Conservation (phyloP, 2,797 vertebrate genomes). For the Thalassophryne amazonica region DNA sequence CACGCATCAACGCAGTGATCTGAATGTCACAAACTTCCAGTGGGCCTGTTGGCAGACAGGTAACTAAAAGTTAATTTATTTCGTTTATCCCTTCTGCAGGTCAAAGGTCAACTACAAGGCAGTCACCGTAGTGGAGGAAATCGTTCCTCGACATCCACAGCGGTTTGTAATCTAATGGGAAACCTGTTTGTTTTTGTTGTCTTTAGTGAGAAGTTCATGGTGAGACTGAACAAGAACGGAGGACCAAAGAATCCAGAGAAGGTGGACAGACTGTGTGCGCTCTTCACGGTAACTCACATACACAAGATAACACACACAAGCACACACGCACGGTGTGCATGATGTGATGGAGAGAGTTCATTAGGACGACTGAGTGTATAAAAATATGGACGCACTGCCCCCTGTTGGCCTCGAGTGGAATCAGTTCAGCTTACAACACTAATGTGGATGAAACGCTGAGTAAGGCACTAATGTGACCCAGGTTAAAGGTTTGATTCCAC, state of each 20-base stretch:
- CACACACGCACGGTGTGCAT: neutral
- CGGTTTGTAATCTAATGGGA: neutral
- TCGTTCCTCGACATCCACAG: neutral
- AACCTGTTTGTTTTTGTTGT: neutral
- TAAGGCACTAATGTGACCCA: too few species aligned
- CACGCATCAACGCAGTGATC: too few species aligned
- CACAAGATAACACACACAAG: conserved; percentile 11
- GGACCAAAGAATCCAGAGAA: conserved; percentile 92
- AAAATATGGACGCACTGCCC: conserved; percentile 16
- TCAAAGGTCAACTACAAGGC: neutral
- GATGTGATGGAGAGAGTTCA: too few species aligned
- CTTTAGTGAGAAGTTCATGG: conserved; percentile 93
- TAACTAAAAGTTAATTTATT: neutral
- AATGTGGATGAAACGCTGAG: too few species aligned
- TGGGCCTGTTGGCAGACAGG: too few species aligned
- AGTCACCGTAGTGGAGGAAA: neutral
- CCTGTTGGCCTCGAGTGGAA: conserved; percentile 13
- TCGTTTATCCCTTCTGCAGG: too few species aligned
- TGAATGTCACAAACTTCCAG: too few species aligned
- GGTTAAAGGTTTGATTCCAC: too few species aligned
- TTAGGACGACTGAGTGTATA: neutral
- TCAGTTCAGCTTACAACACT: too few species aligned
- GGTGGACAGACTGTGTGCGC: conserved; percentile 88
- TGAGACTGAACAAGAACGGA: conserved; percentile 93
- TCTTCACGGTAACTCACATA: conserved; percentile 86